Evolutionary conservation across 1,140 invertebrate species (phyloP).

Genomic region (Limonius californicus): DNA sequence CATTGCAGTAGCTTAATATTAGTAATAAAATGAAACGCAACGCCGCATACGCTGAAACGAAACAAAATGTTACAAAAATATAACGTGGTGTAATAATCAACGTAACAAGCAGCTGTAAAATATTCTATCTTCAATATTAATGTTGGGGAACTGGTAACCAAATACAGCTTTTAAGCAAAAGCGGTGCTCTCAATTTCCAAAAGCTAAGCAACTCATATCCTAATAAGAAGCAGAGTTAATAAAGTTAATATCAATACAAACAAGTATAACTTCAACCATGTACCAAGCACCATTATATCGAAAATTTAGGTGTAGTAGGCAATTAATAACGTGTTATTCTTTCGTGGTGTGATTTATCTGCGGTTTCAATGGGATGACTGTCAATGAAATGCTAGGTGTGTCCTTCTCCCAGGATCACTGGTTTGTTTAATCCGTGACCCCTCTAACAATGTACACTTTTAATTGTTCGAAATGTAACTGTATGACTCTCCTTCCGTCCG

Average conservation of each 20-base stretch:
- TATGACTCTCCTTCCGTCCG: too few relatives aligned
- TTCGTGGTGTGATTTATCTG: too few relatives aligned
- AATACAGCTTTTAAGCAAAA: not conserved
- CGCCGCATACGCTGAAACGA: slow-evolving; percentile 7
- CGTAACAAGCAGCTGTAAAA: slow-evolving; percentile 10
- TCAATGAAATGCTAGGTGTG: too few relatives aligned
- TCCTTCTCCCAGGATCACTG: too few relatives aligned
- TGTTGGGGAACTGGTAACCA: not conserved
- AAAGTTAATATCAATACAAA: slow-evolving; percentile 4
- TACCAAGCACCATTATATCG: slow-evolving; percentile 10
- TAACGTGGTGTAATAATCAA: not conserved
- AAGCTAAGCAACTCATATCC: not conserved
- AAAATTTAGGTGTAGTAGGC: slow-evolving; percentile 4
- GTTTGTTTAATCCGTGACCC: too few relatives aligned
- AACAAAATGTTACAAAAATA: slow-evolving; percentile 3
- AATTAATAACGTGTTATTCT: not conserved
- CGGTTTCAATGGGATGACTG: too few relatives aligned
- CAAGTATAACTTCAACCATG: slow-evolving; percentile 9
- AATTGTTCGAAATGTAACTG: too few relatives aligned
- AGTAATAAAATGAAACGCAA: slow-evolving; percentile 1
- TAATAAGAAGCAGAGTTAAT: slow-evolving; percentile 5
- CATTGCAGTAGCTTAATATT: not conserved
- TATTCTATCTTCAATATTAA: slow-evolving; percentile 5
- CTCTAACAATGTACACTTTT: too few relatives aligned
- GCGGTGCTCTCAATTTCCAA: not conserved